Evolutionary conservation across 2,113 vertebrate species (phyloP).

Genomic region (Pachypanchax playfairii): DNA sequence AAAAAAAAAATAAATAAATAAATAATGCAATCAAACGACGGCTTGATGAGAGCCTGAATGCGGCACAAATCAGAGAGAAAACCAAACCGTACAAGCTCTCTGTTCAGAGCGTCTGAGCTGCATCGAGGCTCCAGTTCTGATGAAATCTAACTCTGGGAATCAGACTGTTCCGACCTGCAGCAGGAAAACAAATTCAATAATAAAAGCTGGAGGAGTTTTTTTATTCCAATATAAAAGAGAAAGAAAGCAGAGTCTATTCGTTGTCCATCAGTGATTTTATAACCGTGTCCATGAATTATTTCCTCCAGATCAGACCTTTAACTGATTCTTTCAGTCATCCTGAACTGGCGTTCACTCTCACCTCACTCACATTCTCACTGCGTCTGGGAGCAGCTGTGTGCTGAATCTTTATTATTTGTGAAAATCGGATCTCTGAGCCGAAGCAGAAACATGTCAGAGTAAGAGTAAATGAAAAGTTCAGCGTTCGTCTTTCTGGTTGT

Average conservation of each 20-base stretch:
- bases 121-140: neutral
- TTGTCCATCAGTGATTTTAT: no score
- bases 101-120: neutral
- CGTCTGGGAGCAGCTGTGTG: slow-evolving; percentile 10
- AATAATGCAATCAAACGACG: slow-evolving; percentile 52
- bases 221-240: neutral
- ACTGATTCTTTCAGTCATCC: slow-evolving; percentile 7
- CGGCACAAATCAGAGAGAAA: slow-evolving; percentile 33
- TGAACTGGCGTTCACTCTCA: slow-evolving; percentile 16
- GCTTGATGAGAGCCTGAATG: slow-evolving; percentile 43
- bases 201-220: slow-evolving; percentile 15
- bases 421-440: slow-evolving; percentile 5
- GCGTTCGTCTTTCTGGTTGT: neutral
- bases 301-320: no score
- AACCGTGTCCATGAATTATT: no score
- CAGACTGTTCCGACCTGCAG: no score
- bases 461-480: neutral
- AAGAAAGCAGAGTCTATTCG: slow-evolving; percentile 9
- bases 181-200: no score
- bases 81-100: neutral
- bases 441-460: neutral
- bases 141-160: no score
- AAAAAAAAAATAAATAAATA: slow-evolving; percentile 18
- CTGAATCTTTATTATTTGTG: slow-evolving; percentile 3
- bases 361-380: slow-evolving; percentile 32